These are phyloP conservation scores for Mycteria americana DNA, from an alignment of 2,797 vertebrate species.

Conservation along the genomic window DNA sequence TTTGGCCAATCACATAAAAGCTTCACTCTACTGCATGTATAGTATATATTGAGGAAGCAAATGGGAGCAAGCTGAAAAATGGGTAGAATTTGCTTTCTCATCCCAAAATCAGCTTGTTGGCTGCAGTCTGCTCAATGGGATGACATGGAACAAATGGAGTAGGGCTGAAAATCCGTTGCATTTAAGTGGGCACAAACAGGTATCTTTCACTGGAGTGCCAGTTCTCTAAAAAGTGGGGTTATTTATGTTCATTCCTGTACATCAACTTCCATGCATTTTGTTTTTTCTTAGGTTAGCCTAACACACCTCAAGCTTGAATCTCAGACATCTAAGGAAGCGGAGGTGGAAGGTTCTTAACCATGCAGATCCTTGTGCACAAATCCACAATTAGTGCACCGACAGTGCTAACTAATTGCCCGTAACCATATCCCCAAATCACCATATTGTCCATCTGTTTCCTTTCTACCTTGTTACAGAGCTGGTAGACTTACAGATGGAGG, in stretches of 20 bases:
- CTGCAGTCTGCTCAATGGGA: neutral
- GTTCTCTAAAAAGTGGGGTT: neutral
- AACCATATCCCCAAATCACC: neutral
- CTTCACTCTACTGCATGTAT: neutral
- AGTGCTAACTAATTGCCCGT: neutral
- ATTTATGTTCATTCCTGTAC: neutral
- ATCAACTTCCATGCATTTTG: neutral
- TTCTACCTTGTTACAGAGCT: neutral
- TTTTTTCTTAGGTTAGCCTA: neutral
- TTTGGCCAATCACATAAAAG: neutral
- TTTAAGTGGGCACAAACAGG: neutral
- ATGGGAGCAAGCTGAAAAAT: neutral
- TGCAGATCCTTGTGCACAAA: neutral
- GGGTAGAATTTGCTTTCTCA: neutral
- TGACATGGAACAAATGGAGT: neutral
- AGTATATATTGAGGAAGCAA: neutral
- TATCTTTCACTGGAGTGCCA: neutral
- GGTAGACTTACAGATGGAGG: neutral
- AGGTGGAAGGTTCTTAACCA: neutral
- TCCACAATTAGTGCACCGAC: neutral
- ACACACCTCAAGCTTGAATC: neutral
- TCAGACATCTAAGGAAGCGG: neutral
- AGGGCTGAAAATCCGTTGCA: neutral
- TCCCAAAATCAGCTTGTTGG: neutral
- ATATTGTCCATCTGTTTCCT: neutral